These are phyloP conservation scores for Lepidochrysops patricia DNA, from an alignment of 2,888 invertebrate genomes.

Conservation along the genomic window DNA sequence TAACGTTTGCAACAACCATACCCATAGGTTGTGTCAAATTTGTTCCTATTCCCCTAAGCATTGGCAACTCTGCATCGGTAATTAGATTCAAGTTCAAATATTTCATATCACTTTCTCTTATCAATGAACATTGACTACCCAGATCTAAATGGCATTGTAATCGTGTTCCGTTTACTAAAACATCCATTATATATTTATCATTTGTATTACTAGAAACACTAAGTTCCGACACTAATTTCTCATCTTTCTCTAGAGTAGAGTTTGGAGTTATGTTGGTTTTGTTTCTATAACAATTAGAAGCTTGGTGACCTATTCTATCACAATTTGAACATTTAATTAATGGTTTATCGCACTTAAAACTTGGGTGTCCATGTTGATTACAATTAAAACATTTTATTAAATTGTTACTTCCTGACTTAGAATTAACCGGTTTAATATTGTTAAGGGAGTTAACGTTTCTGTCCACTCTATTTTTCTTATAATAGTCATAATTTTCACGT, in stretches of 20 bases:
- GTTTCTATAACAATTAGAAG: background rate
- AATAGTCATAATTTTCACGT: no score
- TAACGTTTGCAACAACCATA: slow-evolving; percentile 13
- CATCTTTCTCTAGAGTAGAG: background rate
- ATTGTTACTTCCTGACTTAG: no score
- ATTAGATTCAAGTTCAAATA: slow-evolving; percentile 11
- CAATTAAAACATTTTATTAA: background rate
- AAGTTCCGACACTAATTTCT: slow-evolving; percentile 1
- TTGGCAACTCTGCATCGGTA: background rate
- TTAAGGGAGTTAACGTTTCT: no score
- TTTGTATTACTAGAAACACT: background rate
- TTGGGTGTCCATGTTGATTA: background rate
- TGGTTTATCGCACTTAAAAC: background rate
- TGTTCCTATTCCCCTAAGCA: slow-evolving; percentile 24
- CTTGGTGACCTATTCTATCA: background rate
- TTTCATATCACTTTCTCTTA: slow-evolving; percentile 19
- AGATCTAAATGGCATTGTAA: slow-evolving; percentile 25
- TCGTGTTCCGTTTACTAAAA: slow-evolving; percentile 15
- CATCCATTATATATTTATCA: slow-evolving; percentile 19
- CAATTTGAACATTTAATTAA: background rate
- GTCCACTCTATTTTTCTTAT: no score
- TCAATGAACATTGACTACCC: slow-evolving; percentile 29
- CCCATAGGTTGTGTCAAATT: slow-evolving; percentile 23
- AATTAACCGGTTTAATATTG: no score
- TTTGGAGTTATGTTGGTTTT: background rate